These are phyloP conservation scores for Limosa lapponica DNA, from an alignment of 2,797 vertebrate genomes.

Conservation along the genomic window DNA sequence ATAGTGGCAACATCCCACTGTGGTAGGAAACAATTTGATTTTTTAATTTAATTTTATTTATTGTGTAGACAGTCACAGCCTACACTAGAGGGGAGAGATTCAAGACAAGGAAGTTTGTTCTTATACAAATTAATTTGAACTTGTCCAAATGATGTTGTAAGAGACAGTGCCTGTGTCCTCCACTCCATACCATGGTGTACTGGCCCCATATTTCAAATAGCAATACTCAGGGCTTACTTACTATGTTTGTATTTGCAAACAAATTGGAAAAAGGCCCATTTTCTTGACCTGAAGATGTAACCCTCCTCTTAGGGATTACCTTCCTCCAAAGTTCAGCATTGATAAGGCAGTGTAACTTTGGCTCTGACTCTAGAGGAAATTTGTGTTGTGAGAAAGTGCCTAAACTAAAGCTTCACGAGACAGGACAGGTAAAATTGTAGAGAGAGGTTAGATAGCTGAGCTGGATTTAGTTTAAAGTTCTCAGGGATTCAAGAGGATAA, in stretches of 20 bases:
- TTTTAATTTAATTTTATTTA: background rate
- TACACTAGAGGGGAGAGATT: background rate
- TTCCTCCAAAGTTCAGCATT: background rate
- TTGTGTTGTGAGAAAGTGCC: background rate
- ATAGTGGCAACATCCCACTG: background rate
- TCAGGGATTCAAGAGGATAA: background rate
- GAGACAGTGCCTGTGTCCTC: background rate
- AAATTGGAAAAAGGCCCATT: background rate
- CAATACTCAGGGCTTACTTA: background rate
- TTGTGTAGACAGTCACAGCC: background rate
- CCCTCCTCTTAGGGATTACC: background rate
- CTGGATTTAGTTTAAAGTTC: background rate
- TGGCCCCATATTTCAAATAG: background rate
- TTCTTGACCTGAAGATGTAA: background rate
- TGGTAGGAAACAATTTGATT: background rate
- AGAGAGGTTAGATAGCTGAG: background rate
- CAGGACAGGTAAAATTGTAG: background rate
- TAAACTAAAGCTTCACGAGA: background rate
- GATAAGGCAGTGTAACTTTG: background rate
- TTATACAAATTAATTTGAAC: background rate
- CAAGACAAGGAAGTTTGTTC: background rate
- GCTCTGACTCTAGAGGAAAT: background rate
- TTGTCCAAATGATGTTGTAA: background rate
- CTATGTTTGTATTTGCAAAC: background rate
- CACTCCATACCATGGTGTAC: background rate